These are phyloP conservation scores for Typhlichthys eigenmanni DNA, from an alignment of 2,797 vertebrate genomes.

Conservation along the genomic window DNA sequence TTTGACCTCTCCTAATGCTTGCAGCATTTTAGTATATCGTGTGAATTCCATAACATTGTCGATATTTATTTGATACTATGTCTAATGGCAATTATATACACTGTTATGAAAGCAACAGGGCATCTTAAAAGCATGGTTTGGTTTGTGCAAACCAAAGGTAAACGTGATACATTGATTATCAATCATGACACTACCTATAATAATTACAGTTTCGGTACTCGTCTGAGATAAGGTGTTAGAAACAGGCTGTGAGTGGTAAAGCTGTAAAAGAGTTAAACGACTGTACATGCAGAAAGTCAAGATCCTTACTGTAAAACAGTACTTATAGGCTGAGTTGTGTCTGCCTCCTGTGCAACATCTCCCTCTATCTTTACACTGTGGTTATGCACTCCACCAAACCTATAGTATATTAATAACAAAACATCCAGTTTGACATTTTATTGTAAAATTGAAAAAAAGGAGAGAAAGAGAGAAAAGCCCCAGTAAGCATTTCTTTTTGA, in stretches of 20 bases:
- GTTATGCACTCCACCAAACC: constrained; percentile 12
- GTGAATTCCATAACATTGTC: constrained; percentile 5
- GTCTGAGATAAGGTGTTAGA: constrained; percentile 11
- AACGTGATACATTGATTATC: constrained; percentile 4
- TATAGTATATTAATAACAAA: constrained; percentile 41
- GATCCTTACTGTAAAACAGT: constrained; percentile 12
- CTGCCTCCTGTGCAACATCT: constrained; percentile 30
- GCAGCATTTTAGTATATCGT: constrained; percentile 18
- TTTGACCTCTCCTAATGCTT: constrained; percentile 22
- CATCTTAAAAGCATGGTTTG: background rate
- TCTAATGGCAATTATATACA: background rate
- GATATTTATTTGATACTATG: constrained; percentile 4
- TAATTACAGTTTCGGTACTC: constrained; percentile 21
- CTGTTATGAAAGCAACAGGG: background rate
- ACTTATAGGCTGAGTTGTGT: background rate
- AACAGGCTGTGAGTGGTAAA: constrained; percentile 3
- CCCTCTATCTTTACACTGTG: constrained; percentile 29
- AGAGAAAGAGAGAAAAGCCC: constrained; percentile 85
- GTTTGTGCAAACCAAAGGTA: constrained; percentile 15
- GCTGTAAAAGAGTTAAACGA: constrained; percentile 24
- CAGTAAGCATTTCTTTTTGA: constrained; percentile 82
- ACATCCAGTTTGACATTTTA: constrained; percentile 82
- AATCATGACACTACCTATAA: constrained; percentile 11
- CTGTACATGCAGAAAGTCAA: constrained; percentile 26
- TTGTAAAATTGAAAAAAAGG: constrained; percentile 89